Conservation (phyloP, 2,797 vertebrate genomes). For the Poeciliopsis presidionis region DNA sequence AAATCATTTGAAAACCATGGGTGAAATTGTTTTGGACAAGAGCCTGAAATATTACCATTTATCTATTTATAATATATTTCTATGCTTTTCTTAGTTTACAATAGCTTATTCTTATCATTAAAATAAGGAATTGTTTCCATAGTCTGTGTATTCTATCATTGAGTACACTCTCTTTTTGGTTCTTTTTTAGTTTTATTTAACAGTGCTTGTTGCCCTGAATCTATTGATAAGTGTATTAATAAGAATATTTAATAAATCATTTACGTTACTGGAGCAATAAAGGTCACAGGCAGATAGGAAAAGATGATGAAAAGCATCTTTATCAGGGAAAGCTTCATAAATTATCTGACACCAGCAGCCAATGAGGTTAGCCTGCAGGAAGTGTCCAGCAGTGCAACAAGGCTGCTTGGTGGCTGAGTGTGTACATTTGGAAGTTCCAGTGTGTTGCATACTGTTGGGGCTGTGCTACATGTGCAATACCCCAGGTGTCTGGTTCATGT, state of each 20-base stretch:
- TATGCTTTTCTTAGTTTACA: neutral
- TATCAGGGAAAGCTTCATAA: conserved; percentile 15
- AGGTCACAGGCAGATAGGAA: neutral
- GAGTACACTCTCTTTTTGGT: neutral
- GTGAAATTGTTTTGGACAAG: neutral
- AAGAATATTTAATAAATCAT: neutral
- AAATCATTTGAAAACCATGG: neutral
- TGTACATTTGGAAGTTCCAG: conserved; percentile 8
- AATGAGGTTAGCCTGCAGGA: conserved; percentile 31
- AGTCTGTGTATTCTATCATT: neutral
- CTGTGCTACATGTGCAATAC: conserved; percentile 17
- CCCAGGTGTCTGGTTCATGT: conserved; percentile 38
- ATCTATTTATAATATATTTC: neutral
- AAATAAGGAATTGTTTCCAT: neutral
- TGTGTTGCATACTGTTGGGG: conserved; percentile 8
- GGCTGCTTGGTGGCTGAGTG: conserved; percentile 10
- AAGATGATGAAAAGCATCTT: neutral
- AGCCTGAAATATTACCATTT: neutral
- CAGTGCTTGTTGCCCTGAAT: neutral
- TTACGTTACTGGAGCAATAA: neutral
- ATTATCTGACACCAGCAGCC: conserved; percentile 22
- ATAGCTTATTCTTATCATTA: neutral
- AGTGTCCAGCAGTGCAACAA: conserved; percentile 13
- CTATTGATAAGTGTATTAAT: neutral
- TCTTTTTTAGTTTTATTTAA: neutral